These are phyloP conservation scores for Seira sanloemensis DNA, from an alignment of 2,888 invertebrate genomes.

Conservation along the genomic window DNA sequence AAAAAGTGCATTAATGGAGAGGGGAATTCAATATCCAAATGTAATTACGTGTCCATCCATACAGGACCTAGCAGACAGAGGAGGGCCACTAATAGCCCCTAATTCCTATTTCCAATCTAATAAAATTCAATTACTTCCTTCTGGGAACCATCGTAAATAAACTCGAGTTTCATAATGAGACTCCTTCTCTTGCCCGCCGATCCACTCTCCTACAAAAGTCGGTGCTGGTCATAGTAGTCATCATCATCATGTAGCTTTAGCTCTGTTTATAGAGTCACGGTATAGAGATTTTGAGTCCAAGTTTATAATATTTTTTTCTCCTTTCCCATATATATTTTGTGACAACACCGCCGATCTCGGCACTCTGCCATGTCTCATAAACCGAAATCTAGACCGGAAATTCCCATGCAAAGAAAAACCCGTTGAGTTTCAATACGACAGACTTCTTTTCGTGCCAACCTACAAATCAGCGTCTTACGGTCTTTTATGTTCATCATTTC, in stretches of 20 bases:
- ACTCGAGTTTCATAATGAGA: not conserved
- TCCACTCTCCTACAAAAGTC: too few species aligned
- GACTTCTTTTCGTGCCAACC: not conserved
- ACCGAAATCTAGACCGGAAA: not conserved
- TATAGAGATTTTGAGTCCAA: not conserved
- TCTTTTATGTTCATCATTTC: slow-evolving; percentile 31
- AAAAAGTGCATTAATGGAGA: not conserved
- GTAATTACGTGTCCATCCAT: not conserved
- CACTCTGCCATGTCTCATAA: slow-evolving; percentile 22
- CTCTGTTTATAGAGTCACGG: too few species aligned
- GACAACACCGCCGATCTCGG: not conserved
- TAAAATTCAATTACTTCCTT: not conserved
- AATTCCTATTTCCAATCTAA: not conserved
- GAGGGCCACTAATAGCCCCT: not conserved
- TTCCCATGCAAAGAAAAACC: not conserved
- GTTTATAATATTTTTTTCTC: not conserved
- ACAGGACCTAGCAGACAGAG: not conserved
- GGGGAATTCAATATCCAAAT: not conserved
- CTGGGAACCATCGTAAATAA: too few species aligned
- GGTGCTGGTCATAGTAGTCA: not conserved
- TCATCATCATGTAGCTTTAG: too few species aligned
- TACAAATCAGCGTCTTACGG: not conserved
- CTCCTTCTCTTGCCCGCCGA: not conserved
- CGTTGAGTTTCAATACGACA: too few species aligned
- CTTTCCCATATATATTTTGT: not conserved